Evolutionary conservation across 1,140 invertebrate species (phyloP), one percentile per base, ranked within the genome.

Genomic region (Dinoponera quadriceps): DNA sequence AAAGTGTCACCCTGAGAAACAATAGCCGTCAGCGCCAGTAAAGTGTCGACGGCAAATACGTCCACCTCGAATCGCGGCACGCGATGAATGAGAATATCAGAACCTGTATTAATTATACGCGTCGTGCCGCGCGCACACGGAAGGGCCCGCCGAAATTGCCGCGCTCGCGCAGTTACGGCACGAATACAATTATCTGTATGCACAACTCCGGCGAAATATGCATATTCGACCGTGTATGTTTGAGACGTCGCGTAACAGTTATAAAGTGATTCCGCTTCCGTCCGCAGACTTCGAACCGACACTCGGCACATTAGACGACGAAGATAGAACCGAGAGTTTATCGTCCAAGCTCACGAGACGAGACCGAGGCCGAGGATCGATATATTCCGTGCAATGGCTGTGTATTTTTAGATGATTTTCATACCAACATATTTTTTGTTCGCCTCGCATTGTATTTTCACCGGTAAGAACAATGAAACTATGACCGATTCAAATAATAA

Each of bases 131-230:
- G n/a, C n/a, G n/a, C n/a, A n/a, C n/a, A n/a, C 29, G 29, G 38
- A 44, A 44, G 38, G 11, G 4, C 7, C 9, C 38, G 38, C 38
- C 38, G 38, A 44, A 44, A 44, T 44, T 44, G 7, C 38, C 38
- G 38, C 3, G 29, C 29, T 33, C 38, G 11, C 11, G 0, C 38
- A 9, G 3, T 44, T 44, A 44, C 38, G 7, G n/a, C n/a, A 44
- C 38, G n/a, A 71, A 33, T 20, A 1, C 4, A 27, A 73, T 73
- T 73, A 73, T 25, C 57, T 11, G 29, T 20, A 59, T 59, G 54
- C 54, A 44, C 38, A 9, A 44, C 38, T 44, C 11, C 5, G 54
- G 3, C 49, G n/a, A 57, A 38, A 14, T 62, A 48, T 59, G 71
- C 20, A 73, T 44, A 44, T 44, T 44, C 38, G 3, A 44, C 11